These are phyloP conservation scores for Lagenorhynchus albirostris DNA, from an alignment of 2,113 vertebrate species.

Conservation along the genomic window DNA sequence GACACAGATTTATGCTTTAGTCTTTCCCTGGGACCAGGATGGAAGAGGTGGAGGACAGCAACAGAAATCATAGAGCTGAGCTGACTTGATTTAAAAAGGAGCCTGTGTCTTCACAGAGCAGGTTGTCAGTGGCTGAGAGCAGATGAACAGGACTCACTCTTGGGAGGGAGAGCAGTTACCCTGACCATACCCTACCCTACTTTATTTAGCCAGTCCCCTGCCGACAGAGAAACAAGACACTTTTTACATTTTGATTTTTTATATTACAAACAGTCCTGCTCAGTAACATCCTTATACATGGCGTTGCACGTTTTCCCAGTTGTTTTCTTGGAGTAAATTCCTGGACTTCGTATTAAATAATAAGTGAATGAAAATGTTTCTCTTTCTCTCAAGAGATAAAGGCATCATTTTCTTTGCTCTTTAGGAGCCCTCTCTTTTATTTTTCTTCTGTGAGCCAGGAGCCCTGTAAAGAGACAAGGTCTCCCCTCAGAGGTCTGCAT, in stretches of 20 bases:
- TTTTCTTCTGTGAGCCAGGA: background rate
- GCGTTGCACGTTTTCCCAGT: background rate
- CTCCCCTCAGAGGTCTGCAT: background rate
- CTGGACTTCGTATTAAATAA: background rate
- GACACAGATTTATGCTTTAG: background rate
- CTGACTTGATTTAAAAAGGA: background rate
- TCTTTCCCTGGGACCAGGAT: background rate
- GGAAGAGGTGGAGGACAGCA: background rate
- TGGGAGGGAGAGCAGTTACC: background rate
- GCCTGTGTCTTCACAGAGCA: background rate
- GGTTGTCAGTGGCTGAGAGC: background rate
- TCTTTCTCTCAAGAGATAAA: background rate
- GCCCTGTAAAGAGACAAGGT: background rate
- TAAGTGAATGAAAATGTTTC: background rate
- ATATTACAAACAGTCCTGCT: background rate
- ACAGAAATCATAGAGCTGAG: background rate
- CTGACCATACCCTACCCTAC: background rate
- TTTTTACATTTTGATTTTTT: background rate
- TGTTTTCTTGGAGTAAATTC: conserved; percentile 15
- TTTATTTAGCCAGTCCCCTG: background rate
- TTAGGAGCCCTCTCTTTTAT: background rate
- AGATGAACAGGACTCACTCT: background rate
- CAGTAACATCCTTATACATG: background rate
- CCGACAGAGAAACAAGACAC: background rate
- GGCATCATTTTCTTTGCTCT: background rate